Base-by-base conservation (phyloP, 37 sponge, comb jelly and placozoan genomes). In the Axinella damicornis region DNA sequence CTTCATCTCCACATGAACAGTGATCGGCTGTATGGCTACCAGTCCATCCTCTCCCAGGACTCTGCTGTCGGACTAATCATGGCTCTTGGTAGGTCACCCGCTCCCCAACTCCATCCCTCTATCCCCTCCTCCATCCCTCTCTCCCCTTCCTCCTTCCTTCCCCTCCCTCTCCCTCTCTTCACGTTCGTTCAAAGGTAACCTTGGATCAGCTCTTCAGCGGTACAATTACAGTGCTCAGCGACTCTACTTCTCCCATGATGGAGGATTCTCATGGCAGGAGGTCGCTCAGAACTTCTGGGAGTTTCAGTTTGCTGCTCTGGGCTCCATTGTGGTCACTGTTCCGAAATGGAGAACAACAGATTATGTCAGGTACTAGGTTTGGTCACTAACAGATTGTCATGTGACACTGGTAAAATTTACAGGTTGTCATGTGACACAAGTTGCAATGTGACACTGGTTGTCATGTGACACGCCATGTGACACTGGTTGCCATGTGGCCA, bases 1-100 rank as follows among this genome's bases (percentile, higher is more conserved):
- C 95, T 95, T 16, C 95, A 95, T 41, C 83, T 95, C 24, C 90
- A 85, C 68, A 83, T 89, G 89, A 66, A 86, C 65, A 82, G 65
- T 85, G 77, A 74, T n/a, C 22, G 71, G 18, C 56, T 65, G 14
- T 28, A 75, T 65, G 79, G 84, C 38, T 83, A 72, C 69, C 73
- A 65, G 41, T 78, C 80, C 33, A 91, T 95, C 56, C 83, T 91
- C 19, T 88, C 95, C 24, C 83, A 85, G 39, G 86, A 86, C 53
- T 86, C 95, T 9, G 92, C 95, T 35, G 63, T 88, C 69, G 93
- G 93, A 2, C 72, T 95, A 35, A 68, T 95, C 28, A 85, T 90
- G 92, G 95, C 95, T 25, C 83, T 70, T 31, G 95, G 93, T 81
- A 73, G 53, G 9, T n/a, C 46, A 46, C 46, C 46, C 9, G 46